These are phyloP conservation scores for Autographa pulchrina DNA, from an alignment of 2,888 invertebrate genomes.

Conservation along the genomic window DNA sequence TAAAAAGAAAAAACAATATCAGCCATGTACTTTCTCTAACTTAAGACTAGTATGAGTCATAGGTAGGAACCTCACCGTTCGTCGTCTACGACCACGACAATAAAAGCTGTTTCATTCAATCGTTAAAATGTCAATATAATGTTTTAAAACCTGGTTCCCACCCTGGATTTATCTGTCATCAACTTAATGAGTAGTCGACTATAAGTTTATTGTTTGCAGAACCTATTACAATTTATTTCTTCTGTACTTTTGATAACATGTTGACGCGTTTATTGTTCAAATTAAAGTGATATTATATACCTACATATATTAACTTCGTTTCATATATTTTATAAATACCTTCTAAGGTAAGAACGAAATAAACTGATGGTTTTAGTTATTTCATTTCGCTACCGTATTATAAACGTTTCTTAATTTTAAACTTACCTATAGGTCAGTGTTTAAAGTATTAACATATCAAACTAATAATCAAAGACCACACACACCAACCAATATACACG, in stretches of 20 bases:
- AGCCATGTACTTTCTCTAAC: too few relatives aligned
- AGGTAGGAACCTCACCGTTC: too few relatives aligned
- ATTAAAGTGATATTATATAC: too few relatives aligned
- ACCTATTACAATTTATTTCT: too few relatives aligned
- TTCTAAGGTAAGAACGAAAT: background rate
- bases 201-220: too few relatives aligned
- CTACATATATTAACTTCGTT: too few relatives aligned
- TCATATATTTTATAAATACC: too few relatives aligned
- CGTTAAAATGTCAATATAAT: background rate
- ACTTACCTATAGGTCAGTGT: background rate
- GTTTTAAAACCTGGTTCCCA: background rate
- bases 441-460: slow-evolving; percentile 34
- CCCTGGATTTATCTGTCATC: background rate
- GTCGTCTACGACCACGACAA: too few relatives aligned
- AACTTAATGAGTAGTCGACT: background rate
- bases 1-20: too few relatives aligned
- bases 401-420: background rate
- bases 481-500: slow-evolving; percentile 51
- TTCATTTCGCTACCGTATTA: background rate
- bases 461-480: slow-evolving; percentile 49
- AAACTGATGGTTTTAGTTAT: background rate
- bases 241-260: too few relatives aligned
- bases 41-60: too few relatives aligned
- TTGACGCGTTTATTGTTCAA: too few relatives aligned
- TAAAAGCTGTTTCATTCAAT: background rate